Base-by-base conservation (phyloP, 1,140 invertebrate genomes). In the Papilio polytes region DNA sequence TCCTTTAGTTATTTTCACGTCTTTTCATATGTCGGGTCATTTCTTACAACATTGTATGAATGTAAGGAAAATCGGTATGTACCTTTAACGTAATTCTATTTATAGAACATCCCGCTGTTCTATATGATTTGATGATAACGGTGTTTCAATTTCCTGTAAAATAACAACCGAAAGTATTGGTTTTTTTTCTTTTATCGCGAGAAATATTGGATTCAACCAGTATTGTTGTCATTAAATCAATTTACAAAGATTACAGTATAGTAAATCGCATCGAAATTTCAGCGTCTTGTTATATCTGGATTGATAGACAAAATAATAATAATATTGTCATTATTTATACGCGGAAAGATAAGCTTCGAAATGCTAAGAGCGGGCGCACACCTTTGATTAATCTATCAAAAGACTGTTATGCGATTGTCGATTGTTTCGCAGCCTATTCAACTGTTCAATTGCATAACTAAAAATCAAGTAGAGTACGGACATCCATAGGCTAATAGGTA, bases 81-180 rank as follows among this genome's bases (percentile, higher is more conserved):
- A 66, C 13, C 26, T 70, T 70, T 4, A 10, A 70, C 22, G 26
- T 20, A 26, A 63, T 70, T 6, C 22, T 70, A 70, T 70, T 70
- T 18, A 70, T 70, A 31, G 22, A 31, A 70, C 26, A 70, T 70
- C 63, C 63, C 63, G 63, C 63, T 70, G 63, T 70, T 70, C 63
- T 7, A 63, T 13, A 70, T 70, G 63, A 70, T 70, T 36, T 36
- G 63, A 70, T 70, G 22, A 13, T 31, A 70, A 4, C 31, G 26
- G 18, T 18, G 13, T 70, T 70, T 12, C 63, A 31, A 70, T 70
- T 31, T 70, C 22, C 26, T 22, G 9, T 66, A 36, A 31, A 70
- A 70, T 70, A 31, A 70, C 4, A 15, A 15, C 63, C 26, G 13
- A 70, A 31, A 63, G 10, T 26, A 2, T 53, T 4, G 3, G 15